Conservation (phyloP, 2,797 vertebrate species). For the Corythornis leucogaster region DNA sequence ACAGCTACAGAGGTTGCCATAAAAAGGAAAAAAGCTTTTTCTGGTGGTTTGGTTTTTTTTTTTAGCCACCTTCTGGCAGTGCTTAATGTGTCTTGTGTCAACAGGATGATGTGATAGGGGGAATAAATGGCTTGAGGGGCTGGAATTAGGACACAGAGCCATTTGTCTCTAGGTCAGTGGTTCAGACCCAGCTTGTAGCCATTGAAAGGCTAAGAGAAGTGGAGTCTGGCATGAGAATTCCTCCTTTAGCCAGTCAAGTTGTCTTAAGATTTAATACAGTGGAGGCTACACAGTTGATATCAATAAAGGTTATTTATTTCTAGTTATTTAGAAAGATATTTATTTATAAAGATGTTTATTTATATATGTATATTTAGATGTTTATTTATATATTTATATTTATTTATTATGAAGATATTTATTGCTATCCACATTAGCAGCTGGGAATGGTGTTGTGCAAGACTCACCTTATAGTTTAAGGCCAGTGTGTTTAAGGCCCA, state of each 20-base stretch:
- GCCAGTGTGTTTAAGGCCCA: neutral
- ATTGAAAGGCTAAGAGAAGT: neutral
- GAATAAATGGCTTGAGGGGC: neutral
- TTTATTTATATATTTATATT: too few relatives aligned
- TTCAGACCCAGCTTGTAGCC: neutral
- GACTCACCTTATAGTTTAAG: neutral
- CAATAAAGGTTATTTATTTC: too few relatives aligned
- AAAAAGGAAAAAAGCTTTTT: neutral
- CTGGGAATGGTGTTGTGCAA: neutral
- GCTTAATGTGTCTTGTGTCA: slow-evolving; percentile 20
- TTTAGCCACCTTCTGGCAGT: slow-evolving; percentile 47
- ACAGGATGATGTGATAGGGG: neutral
- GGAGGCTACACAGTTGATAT: neutral
- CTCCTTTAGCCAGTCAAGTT: neutral
- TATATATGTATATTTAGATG: too few relatives aligned
- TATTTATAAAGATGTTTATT: too few relatives aligned
- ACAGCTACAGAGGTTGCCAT: neutral
- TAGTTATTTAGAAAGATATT: too few relatives aligned
- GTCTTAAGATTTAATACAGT: neutral
- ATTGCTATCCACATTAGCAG: neutral
- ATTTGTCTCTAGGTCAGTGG: neutral
- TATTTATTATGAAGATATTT: too few relatives aligned
- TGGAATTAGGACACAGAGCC: neutral
- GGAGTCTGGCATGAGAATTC: neutral
- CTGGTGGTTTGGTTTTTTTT: neutral